A percentile compares a stretch with the other conserved stretches of the same genome.
These are phyloP conservation scores for Hirtodrosophila cameraria DNA, from an alignment of 2,888 invertebrate species.

Conservation along the genomic window DNA sequence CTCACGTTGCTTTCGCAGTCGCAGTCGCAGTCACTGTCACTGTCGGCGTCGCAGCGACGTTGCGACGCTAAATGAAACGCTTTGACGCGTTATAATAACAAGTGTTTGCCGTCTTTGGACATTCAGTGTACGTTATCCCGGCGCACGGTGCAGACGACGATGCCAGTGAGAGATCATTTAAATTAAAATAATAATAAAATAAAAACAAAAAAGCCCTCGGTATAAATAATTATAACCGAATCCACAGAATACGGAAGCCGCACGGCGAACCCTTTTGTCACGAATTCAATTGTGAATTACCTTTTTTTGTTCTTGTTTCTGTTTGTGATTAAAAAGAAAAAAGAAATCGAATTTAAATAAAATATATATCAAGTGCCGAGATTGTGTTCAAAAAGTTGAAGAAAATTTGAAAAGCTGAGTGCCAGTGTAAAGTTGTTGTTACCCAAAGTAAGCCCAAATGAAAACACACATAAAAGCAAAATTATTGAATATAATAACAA, in stretches of 20 bases:
- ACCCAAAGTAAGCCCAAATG: slow-evolving; percentile 38
- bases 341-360: not conserved
- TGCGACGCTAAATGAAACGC: slow-evolving; percentile 65
- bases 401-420: no score
- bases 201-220: slow-evolving; percentile 10
- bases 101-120: slow-evolving; percentile 81
- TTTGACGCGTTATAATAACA: slow-evolving; percentile 82
- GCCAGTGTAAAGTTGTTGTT: slow-evolving; percentile 19
- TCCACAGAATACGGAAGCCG: slow-evolving; percentile 20
- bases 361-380: slow-evolving; percentile 8
- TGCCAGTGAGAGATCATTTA: slow-evolving; percentile 28
- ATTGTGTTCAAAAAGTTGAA: slow-evolving; percentile 19
- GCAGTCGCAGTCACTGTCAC: slow-evolving; percentile 30
- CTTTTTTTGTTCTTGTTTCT: slow-evolving; percentile 55
- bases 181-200: slow-evolving; percentile 13
- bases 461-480: not conserved
- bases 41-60: slow-evolving; percentile 38
- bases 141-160: slow-evolving; percentile 81
- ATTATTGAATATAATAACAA: slow-evolving; percentile 7
- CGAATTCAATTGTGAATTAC: slow-evolving; percentile 34
- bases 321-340: slow-evolving; percentile 37
- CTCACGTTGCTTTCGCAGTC: slow-evolving; percentile 23
- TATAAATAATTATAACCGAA: slow-evolving; percentile 7
- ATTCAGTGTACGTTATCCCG: slow-evolving; percentile 83
- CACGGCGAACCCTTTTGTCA: slow-evolving; percentile 28